Evolutionary conservation across 2,113 vertebrate genomes (phyloP).

Genomic region (Pteropus alecto): DNA sequence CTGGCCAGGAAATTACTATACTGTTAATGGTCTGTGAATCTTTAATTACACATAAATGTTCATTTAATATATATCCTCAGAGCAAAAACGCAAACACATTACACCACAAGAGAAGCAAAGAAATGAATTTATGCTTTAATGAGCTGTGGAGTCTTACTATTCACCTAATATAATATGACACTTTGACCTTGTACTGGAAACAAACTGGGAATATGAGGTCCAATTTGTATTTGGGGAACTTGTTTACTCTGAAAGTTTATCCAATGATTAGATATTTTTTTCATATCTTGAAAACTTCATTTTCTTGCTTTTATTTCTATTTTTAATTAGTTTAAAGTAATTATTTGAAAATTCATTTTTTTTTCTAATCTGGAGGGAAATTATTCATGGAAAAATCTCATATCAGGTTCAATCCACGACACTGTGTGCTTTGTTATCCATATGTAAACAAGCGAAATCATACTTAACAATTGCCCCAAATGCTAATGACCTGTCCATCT

Average conservation of each 20-base stretch:
- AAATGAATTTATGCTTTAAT: conserved; percentile 70
- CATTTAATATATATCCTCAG: conserved; percentile 61
- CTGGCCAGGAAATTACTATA: conserved; percentile 39
- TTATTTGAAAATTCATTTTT: conserved; percentile 67
- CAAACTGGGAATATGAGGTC: conserved; percentile 53
- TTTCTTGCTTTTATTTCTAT: conserved; percentile 4
- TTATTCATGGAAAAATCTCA: conserved; percentile 46
- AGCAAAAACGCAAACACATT: conserved; percentile 67
- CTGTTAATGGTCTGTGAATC: conserved; percentile 68
- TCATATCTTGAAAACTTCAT: conserved; percentile 13
- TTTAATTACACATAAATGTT: conserved; percentile 72
- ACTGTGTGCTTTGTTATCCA: background rate
- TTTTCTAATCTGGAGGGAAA: conserved; percentile 45
- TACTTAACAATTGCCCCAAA: background rate
- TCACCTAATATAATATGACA: conserved; percentile 65
- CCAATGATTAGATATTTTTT: conserved; percentile 44
- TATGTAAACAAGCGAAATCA: background rate
- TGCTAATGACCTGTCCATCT: background rate
- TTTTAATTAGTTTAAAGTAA: conserved; percentile 69
- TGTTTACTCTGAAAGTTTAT: conserved; percentile 60
- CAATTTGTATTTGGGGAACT: conserved; percentile 25
- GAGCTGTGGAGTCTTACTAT: conserved; percentile 65
- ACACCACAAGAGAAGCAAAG: conserved; percentile 46
- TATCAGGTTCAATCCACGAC: background rate
- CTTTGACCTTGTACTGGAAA: conserved; percentile 68